Percentiles rank a stretch among this genome's conserved stretches.
These are phyloP conservation scores for Lasiurus borealis DNA, from an alignment of 2,113 vertebrate genomes.

Conservation along the genomic window DNA sequence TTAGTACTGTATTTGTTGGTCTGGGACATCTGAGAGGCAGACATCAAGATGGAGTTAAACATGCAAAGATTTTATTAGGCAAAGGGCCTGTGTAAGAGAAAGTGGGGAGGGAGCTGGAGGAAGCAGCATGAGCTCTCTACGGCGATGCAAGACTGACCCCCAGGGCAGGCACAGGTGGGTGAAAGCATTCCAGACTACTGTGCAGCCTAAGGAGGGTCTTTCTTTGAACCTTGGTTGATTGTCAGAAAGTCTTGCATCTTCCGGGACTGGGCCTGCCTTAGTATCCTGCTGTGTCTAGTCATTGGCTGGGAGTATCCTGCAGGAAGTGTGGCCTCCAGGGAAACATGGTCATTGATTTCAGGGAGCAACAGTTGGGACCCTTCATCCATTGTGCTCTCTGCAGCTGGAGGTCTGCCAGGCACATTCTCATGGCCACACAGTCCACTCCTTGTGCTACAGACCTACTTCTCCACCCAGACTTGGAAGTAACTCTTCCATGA, in stretches of 20 bases:
- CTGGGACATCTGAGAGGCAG: background rate
- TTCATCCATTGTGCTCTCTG: background rate
- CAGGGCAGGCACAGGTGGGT: too few relatives aligned
- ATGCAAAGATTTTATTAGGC: background rate
- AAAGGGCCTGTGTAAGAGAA: background rate
- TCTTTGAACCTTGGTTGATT: background rate
- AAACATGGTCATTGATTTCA: background rate
- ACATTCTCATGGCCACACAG: background rate
- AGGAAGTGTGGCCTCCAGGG: background rate
- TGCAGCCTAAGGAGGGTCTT: background rate
- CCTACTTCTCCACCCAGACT: background rate
- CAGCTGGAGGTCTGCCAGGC: background rate
- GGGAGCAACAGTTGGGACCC: background rate
- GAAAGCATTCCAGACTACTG: background rate
- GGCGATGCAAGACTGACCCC: background rate
- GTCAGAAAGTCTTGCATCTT: background rate
- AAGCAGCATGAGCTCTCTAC: background rate
- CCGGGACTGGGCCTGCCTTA: background rate
- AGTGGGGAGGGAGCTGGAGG: background rate
- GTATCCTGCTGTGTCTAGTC: background rate
- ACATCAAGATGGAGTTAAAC: background rate
- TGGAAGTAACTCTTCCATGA: background rate
- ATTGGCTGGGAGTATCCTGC: background rate
- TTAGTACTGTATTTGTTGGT: background rate
- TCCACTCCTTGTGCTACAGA: background rate